Base-by-base conservation (phyloP, 2,888 invertebrate species). In the Napeogenes inachia region DNA sequence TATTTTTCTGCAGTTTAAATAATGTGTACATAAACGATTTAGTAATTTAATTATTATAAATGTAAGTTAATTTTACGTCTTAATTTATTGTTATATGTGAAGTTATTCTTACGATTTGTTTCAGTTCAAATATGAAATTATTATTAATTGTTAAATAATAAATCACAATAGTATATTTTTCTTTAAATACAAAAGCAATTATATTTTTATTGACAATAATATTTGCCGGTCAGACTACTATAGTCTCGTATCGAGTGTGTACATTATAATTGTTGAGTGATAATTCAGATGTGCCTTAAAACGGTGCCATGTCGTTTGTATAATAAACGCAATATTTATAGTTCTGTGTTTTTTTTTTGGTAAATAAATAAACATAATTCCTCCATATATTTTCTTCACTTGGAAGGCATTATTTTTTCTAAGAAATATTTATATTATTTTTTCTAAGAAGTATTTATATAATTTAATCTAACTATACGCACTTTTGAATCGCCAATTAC, bases 251-350 rank as follows among this genome's bases (percentile, higher is more conserved):
- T 30, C 4, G 6, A 30, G 47, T 21, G 21, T 30, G 30, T 50
- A 42, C 10, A 10, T 6, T 42, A 42, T 42, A 42, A 12, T 58
- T 59, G 35, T 35, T 21, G 74, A 75, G 75, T 78, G 79, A 78
- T 78, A 73, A 45, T 74, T 30, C 56, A 75, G 72, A 77, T 73
- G 88, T 87, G 87, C 87, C 87, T 87, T 87, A 72, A 66, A 67
- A 73, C 75, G 87, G 87, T 89, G 88, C 88, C 88, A 89, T 88
- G 81, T 76, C 77, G 79, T 81, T 82, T 82, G 76, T 72, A 71
- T 76, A 82, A 82, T 84, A 70, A 82, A 82, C 78, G 78, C 75
- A 82, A 75, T 80, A 80, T 71, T 73, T 70, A 70, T 66, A 60
- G 50, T 2, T 45, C 21, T 47, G 56, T 61, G 56, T 67, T 69